Percentiles rank a stretch among this genome's conserved stretches.
Conservation (phyloP, 2,113 vertebrate genomes). For the Podarcis cretensis region DNA sequence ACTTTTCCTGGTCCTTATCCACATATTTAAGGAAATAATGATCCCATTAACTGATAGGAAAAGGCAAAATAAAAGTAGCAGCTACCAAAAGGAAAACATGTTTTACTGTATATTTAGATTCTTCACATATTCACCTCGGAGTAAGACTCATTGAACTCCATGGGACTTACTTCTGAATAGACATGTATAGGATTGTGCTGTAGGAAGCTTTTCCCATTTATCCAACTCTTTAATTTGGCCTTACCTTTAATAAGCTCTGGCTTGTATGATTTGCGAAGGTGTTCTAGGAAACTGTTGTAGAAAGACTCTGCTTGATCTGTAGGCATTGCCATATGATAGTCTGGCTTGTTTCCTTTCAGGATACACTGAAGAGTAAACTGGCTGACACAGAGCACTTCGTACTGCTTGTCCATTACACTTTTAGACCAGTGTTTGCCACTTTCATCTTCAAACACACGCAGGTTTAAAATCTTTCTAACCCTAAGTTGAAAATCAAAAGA, state of each 20-base stretch:
- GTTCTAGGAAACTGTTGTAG: conserved; percentile 90
- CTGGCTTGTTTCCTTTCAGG: conserved; percentile 95
- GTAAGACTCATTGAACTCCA: neutral
- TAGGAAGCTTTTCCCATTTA: neutral
- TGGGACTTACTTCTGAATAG: neutral
- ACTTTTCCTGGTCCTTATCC: too few relatives aligned
- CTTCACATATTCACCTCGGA: neutral
- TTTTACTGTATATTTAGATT: neutral
- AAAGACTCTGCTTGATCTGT: conserved; percentile 89
- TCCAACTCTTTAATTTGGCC: neutral
- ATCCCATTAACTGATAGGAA: neutral
- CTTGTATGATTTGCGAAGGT: conserved; percentile 86
- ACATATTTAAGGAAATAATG: neutral
- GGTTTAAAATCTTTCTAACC: conserved; percentile 94
- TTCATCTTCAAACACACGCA: conserved; percentile 94
- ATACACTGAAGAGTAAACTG: conserved; percentile 97
- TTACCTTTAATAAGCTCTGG: conserved; percentile 93
- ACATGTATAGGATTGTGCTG: neutral
- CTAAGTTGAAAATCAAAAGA: conserved; percentile 68
- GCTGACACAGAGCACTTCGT: conserved; percentile 93
- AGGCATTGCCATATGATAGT: conserved; percentile 95
- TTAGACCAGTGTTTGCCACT: conserved; percentile 91
- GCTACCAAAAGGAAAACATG: neutral
- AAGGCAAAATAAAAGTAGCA: neutral
- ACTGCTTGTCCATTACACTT: conserved; percentile 92